These are phyloP conservation scores for Pegoplata infirma DNA, from an alignment of 2,888 invertebrate genomes.

Conservation along the genomic window DNA sequence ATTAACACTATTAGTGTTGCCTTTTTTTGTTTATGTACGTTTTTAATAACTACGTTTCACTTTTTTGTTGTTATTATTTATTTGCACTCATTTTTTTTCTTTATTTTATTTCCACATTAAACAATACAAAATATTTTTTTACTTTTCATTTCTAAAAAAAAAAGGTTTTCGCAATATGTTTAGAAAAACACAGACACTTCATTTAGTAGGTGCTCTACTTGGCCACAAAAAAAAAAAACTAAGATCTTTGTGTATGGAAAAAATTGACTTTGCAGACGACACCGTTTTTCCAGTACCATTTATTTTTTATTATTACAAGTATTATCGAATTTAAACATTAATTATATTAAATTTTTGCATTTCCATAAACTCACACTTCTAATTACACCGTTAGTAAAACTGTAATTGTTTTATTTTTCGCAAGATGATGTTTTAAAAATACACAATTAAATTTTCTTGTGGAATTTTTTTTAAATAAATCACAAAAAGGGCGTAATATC, in stretches of 20 bases:
- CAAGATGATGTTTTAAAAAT: constrained; percentile 10
- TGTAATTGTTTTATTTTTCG: constrained; percentile 13
- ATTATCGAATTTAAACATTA: neutral
- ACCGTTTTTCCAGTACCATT: constrained; percentile 46
- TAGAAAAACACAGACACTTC: constrained; percentile 26
- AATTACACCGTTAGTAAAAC: neutral
- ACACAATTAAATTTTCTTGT: constrained; percentile 31
- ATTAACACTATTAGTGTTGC: constrained; percentile 2
- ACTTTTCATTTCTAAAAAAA: constrained; percentile 16
- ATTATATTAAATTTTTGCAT: neutral
- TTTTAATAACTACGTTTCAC: constrained; percentile 46
- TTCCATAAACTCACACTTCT: constrained; percentile 34
- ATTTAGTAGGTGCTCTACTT: constrained; percentile 42
- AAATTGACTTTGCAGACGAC: constrained; percentile 49
- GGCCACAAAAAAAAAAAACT: constrained; percentile 38
- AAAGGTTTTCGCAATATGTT: constrained; percentile 17
- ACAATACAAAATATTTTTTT: neutral
- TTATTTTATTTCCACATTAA: neutral
- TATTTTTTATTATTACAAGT: constrained; percentile 16
- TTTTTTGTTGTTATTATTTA: constrained; percentile 33
- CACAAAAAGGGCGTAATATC: constrained; percentile 37
- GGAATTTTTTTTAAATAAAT: constrained; percentile 42
- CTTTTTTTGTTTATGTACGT: neutral
- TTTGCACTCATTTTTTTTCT: neutral
- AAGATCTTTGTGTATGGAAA: constrained; percentile 12